Base-by-base conservation (phyloP, 2,888 invertebrate genomes). In the Protodeltote pygarga region DNA sequence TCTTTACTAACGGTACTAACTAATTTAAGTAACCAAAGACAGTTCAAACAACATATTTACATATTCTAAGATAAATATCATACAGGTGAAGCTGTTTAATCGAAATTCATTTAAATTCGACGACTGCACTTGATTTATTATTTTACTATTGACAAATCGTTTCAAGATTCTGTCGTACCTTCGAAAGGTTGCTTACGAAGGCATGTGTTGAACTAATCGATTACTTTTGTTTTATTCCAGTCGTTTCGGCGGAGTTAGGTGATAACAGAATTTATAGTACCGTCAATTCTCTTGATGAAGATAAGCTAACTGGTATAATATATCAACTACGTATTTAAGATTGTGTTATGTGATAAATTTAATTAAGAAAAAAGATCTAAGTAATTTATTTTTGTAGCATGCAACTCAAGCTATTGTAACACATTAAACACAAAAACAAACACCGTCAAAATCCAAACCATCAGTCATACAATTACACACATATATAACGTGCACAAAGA, bases 401-500 rank as follows among this genome's bases (percentile, higher is more conserved):
- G 23, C 25, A 13, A 27, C 27, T 1, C 6, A 6, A 19, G 4
- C 4, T 4, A 4, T 14, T 14, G 14, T n/a, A 6, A 46, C 3
- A 40, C 16, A 6, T n/a, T 5, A 25, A 54, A n/a, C 32, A 24
- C 3, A 19, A 21, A 46, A 29, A 46, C 17, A 41, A 38, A 25
- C 23, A 21, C 13, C 47, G 31, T 60, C 59, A 14, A 39, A 45
- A 52, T 39, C 8, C 40, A 48, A 69, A 66, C 55, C 59, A 70
- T 51, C 60, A 65, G 65, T 71, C 75, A 71, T 75, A 79, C 79
- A 81, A 83, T 80, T 75, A 81, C 73, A 77, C 66, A 78, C 66
- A n/a, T n/a, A 75, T 73, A 47, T 17, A 77, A 68, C 76, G 67
- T 75, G 74, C 77, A 85, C 81, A 83, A 86, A 84, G 81, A 78